phyloP scores from a whole-genome alignment of 2,888 invertebrate species.

The Scaptodrosophila latifasciaeformis region DNA sequence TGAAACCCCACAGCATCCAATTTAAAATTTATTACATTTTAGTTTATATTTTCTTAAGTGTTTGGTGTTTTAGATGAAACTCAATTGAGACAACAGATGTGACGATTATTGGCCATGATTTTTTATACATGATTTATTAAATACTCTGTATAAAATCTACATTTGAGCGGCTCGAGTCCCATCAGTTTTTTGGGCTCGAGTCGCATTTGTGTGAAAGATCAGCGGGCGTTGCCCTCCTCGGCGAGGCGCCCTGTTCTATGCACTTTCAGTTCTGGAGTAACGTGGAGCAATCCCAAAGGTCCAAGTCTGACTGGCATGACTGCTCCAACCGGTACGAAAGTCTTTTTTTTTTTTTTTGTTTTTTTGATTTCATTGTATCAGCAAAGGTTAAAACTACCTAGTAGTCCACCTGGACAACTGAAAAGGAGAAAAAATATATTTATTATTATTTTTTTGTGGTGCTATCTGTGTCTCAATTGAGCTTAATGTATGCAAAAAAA shows the following conservation, averaged over 20 bases:
- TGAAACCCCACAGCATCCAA: constrained; percentile 66
- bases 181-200: neutral
- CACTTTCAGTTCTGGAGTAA: neutral
- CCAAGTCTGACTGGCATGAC: neutral
- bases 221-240: too few species aligned
- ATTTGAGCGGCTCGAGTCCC: too few species aligned
- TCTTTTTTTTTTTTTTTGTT: too few species aligned
- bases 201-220: neutral
- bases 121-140: constrained; percentile 20
- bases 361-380: neutral
- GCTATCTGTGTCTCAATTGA: constrained; percentile 64
- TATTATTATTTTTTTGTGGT: constrained; percentile 53
- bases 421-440: neutral
- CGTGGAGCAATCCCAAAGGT: neutral
- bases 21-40: constrained; percentile 72
- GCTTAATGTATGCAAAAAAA: constrained; percentile 11
- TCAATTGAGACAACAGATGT: constrained; percentile 68
- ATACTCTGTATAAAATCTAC: too few species aligned
- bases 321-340: neutral
- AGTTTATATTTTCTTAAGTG: constrained; percentile 72
- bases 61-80: constrained; percentile 75
- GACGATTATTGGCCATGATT: constrained; percentile 59
- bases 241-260: neutral
- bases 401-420: neutral
- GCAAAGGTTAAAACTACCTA: neutral